A percentile compares a stretch with the other conserved stretches of the same genome.
Conservation (phyloP, 1,140 invertebrate species). For the Mactra quadrangularis region DNA sequence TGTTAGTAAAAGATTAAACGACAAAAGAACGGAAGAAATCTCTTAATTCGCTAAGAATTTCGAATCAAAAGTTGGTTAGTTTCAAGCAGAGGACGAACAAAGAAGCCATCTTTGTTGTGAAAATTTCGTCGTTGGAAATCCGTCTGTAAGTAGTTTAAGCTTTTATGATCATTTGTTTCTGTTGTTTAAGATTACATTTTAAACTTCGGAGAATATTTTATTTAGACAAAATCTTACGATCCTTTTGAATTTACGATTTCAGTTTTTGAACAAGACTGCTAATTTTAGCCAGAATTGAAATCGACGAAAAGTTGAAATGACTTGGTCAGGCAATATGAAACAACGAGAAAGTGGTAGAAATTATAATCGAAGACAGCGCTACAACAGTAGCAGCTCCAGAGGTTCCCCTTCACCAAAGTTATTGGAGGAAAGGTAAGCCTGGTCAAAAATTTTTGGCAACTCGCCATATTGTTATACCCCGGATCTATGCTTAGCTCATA, state of each 20-base stretch:
- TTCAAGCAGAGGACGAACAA: constrained; percentile 16
- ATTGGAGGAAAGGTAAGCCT: constrained; percentile 29
- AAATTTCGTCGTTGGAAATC: neutral
- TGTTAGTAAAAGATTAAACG: neutral
- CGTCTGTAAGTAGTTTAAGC: constrained; percentile 17
- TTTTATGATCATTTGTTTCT: neutral
- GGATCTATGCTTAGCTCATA: too few relatives aligned
- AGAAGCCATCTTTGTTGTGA: constrained; percentile 47
- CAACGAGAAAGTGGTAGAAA: constrained; percentile 26
- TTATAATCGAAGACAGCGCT: constrained; percentile 8
- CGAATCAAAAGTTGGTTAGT: neutral
- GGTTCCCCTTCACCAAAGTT: constrained; percentile 42
- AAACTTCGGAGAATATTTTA: too few relatives aligned
- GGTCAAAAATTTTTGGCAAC: neutral
- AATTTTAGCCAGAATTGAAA: too few relatives aligned
- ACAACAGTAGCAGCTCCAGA: constrained; percentile 42
- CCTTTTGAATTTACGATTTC: too few relatives aligned
- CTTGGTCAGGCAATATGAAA: constrained; percentile 61
- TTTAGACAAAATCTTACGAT: too few relatives aligned
- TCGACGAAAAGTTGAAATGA: constrained; percentile 21
- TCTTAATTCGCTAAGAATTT: neutral
- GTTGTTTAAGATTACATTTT: too few relatives aligned
- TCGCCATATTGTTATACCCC: too few relatives aligned
- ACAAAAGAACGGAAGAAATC: neutral
- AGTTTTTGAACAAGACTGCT: neutral